phyloP scores from a whole-genome alignment of 2,888 invertebrate species.

The Thymelicus sylvestris region DNA sequence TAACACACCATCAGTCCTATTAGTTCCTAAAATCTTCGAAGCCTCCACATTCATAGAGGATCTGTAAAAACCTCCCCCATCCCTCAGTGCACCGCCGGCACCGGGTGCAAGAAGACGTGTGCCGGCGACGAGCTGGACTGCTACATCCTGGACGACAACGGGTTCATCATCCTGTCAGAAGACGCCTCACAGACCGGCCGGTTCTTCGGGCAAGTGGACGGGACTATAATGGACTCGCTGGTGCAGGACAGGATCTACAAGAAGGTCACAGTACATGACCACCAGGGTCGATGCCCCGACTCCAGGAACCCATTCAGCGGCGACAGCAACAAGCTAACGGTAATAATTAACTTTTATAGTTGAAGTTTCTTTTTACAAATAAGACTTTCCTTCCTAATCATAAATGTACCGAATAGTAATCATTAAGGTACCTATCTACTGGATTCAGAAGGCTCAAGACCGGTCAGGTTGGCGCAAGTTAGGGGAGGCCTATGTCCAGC shows the following conservation, averaged over 20 bases:
- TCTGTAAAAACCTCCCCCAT: too few species aligned
- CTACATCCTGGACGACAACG: slow-evolving; percentile 97
- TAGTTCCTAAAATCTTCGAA: too few species aligned
- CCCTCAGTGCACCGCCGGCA: slow-evolving; percentile 88
- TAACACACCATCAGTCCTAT: too few species aligned
- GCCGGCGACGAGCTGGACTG: slow-evolving; percentile 95
- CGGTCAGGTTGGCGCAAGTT: too few species aligned
- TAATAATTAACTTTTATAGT: slow-evolving; percentile 41
- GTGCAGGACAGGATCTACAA: slow-evolving; percentile 96
- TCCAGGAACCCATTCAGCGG: slow-evolving; percentile 88
- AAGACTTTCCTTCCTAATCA: too few species aligned
- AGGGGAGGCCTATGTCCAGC: too few species aligned
- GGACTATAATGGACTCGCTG: slow-evolving; percentile 96
- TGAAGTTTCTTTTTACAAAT: too few species aligned
- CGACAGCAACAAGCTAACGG: slow-evolving; percentile 64
- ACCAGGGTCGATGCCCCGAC: slow-evolving; percentile 93
- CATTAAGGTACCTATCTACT: too few species aligned
- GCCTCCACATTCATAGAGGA: too few species aligned
- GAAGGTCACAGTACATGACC: slow-evolving; percentile 93
- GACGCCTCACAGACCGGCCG: slow-evolving; percentile 93
- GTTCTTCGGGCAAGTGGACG: slow-evolving; percentile 97
- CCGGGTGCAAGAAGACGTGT: slow-evolving; percentile 92
- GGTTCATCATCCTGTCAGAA: slow-evolving; percentile 96
- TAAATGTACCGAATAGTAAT: too few species aligned
- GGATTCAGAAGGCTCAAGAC: too few species aligned